Evolutionary conservation across 2,113 vertebrate species (phyloP), one percentile per base, ranked within the genome.

Genomic region (Sinocyclocheilus maitianheensis): DNA sequence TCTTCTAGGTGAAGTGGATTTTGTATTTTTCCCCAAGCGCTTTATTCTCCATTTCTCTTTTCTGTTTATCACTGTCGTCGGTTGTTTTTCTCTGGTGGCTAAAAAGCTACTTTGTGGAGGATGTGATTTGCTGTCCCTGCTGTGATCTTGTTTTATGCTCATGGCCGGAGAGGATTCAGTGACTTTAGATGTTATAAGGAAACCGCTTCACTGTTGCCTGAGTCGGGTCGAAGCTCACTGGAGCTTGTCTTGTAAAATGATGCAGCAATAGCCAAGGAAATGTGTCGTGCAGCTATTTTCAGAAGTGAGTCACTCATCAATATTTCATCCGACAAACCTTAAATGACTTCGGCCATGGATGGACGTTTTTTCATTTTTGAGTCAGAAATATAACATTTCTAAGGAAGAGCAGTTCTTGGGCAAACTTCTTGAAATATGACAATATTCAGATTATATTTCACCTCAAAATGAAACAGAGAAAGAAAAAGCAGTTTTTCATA

Each of bases 211-310:
- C 55, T 60, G 55, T 62, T 3, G 37, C 43, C 24, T 30, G 53
- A 37, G 13, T 30, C 4, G 77, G 34, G 30, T 58, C 11, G 46
- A 34, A 55, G 65, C 46, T 26, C 5, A 1, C 43, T 3, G 55
- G 53, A 77, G 48, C 24, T 13, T 5, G 40, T 48, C 60, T 77
- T 62, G 24, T 67, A 58, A 79, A 75, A 80, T 14, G 14, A 75
- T 62, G 9, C 62, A 60, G 16, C n/a, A 26, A 79, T 48, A 84
- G 22, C 37, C 53, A 80, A 80, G 81, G 76, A 75, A 83, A 86
- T 67, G 78, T 86, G 67, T 69, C 16, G 63, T 77, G 78, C 84
- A 84, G 75, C 62, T 78, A 74, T 89, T 81, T 84, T 85, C 60
- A 71, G 58, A 11, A 77, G 60, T 72, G 69, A 67, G 30, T 20